A percentile compares a stretch with the other conserved stretches of the same genome.
These are phyloP conservation scores for Drosophila miranda DNA, from an alignment of 1,140 invertebrate genomes.

Conservation along the genomic window DNA sequence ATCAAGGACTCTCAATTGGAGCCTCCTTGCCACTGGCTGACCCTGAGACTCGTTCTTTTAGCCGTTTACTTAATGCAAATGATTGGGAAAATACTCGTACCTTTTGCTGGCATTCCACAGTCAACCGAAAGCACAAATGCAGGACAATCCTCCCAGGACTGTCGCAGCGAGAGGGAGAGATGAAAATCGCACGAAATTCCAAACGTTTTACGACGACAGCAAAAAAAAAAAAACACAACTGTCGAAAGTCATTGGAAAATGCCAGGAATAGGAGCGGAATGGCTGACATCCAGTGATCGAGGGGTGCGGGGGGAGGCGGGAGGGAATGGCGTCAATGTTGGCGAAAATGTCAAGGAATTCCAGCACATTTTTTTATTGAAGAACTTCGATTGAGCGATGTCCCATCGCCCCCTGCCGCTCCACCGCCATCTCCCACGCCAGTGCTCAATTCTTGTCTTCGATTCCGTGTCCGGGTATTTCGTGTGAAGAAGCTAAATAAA, in stretches of 20 bases:
- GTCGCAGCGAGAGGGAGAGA: background rate
- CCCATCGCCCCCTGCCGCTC: background rate
- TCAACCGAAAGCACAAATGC: slow-evolving; percentile 46
- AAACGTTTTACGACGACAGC: slow-evolving; percentile 52
- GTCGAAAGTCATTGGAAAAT: slow-evolving; percentile 39
- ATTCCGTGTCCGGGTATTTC: background rate
- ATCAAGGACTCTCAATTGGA: too few species aligned
- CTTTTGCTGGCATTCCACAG: slow-evolving; percentile 17
- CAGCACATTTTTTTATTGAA: slow-evolving; percentile 74
- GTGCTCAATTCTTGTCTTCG: background rate
- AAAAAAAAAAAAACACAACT: slow-evolving; percentile 23
- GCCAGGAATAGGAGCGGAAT: slow-evolving; percentile 7
- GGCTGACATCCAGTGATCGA: background rate
- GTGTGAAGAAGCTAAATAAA: slow-evolving; percentile 61
- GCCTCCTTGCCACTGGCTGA: background rate
- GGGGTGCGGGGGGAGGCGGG: background rate
- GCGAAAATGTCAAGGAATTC: slow-evolving; percentile 57
- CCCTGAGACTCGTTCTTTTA: slow-evolving; percentile 11
- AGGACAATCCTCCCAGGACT: slow-evolving; percentile 51
- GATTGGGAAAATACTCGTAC: slow-evolving; percentile 34
- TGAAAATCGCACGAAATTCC: slow-evolving; percentile 63
- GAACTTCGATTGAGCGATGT: slow-evolving; percentile 64
- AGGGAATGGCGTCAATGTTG: slow-evolving; percentile 38
- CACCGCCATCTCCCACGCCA: background rate
- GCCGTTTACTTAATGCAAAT: slow-evolving; percentile 42